Base-by-base conservation (phyloP, 2,888 invertebrate species). In the Notodonta ziczac region DNA sequence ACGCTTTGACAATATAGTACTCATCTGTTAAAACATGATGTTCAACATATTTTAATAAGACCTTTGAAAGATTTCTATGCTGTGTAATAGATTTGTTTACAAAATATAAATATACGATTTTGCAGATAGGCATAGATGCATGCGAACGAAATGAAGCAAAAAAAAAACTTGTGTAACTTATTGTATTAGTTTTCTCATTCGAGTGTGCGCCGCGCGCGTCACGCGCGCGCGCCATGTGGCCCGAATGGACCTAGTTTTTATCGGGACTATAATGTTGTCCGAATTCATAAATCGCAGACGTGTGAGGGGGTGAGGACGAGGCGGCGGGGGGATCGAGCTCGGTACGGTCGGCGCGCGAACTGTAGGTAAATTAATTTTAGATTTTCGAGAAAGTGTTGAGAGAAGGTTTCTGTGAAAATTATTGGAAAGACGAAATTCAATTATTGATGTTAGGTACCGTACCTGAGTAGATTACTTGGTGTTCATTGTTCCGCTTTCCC, bases 211-310 rank as follows among this genome's bases (percentile, higher is more conserved):
- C 13, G 35, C 8, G 35, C 35, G 5, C 53, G 53, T 35, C 35
- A 53, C 53, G 35, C 5, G 10, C 53, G 44, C 40, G 54, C 6
- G 46, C 51, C 73, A 63, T 65, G 66, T 73, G 71, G 64, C 56
- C 40, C 56, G 65, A 66, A 73, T 74, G 67, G 63, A 60, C 35
- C 56, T 62, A 64, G 72, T 74, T 74, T 74, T 70, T 74, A 68
- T 70, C 61, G 56, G 63, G 59, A 65, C 65, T 74, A 71, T 74
- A 66, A 74, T 72, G 67, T 67, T 61, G 66, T 69, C 63, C 65
- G 63, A 65, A 74, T 69, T 69, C 52, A 61, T 66, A 65, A 62
- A 70, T 72, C 61, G 56, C 35, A 55, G 60, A 65, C 70, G 58
- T 57, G 59, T 48, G n/a, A 16, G 35, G 53, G 35, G 35, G 53